A percentile compares a stretch with the other conserved stretches of the same genome.
These are phyloP conservation scores for Liposcelis brunnea DNA, from an alignment of 2,888 invertebrate genomes.

Conservation along the genomic window DNA sequence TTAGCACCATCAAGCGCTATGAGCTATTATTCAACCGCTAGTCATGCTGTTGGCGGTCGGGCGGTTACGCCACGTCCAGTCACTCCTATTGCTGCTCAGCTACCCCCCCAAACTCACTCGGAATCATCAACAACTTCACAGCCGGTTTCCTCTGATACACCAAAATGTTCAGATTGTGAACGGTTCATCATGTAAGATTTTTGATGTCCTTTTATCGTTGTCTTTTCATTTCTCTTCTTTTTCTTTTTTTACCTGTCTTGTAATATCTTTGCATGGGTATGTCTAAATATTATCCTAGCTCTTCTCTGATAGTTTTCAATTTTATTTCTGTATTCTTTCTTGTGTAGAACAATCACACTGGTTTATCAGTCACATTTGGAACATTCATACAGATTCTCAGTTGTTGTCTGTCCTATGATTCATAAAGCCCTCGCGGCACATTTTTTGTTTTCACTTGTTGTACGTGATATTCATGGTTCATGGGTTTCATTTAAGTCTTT, in stretches of 20 bases:
- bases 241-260: conserved; percentile 1
- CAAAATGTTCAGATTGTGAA: conserved; percentile 70
- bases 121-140: conserved; percentile 32
- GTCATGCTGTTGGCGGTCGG: conserved; percentile 54
- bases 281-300: too few species aligned
- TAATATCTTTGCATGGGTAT: not conserved
- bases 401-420: too few species aligned
- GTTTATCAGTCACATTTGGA: too few species aligned
- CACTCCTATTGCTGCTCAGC: conserved; percentile 31
- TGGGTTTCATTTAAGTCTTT: too few species aligned
- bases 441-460: too few species aligned
- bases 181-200: conserved; percentile 66
- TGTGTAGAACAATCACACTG: too few species aligned
- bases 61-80: conserved; percentile 39
- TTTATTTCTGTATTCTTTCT: too few species aligned
- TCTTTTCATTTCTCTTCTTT: conserved; percentile 7
- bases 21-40: conserved; percentile 51
- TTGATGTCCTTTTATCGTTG: conserved; percentile 21
- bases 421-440: too few species aligned
- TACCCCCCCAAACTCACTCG: conserved; percentile 33
- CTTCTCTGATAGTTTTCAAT: too few species aligned
- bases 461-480: too few species aligned
- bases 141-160: conserved; percentile 38
- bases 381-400: too few species aligned
- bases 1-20: conserved; percentile 21